Conservation (phyloP, 2,888 invertebrate species). For the Drosophila neotestacea region DNA sequence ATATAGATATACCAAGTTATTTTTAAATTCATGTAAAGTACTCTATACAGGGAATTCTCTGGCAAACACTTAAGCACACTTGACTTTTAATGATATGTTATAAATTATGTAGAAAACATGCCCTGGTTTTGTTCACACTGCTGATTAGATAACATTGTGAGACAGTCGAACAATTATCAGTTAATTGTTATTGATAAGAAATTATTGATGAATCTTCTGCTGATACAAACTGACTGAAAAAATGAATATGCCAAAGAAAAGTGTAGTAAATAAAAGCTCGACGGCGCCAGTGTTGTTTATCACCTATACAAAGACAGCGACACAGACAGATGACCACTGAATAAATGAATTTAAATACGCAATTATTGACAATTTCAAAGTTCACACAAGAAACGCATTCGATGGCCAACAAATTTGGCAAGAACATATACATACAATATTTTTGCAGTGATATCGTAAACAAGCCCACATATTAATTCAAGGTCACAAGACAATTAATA, state of each 20-base stretch:
- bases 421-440: conserved; percentile 10
- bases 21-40: background rate
- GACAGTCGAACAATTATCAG: conserved; percentile 9
- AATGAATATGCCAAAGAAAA: background rate
- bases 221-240: background rate
- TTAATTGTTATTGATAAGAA: conserved; percentile 9
- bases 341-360: conserved; percentile 70
- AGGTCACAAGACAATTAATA: conserved; percentile 43
- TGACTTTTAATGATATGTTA: conserved; percentile 4
- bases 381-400: conserved; percentile 52
- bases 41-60: conserved; percentile 4
- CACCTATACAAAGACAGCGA: conserved; percentile 46
- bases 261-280: conserved; percentile 37
- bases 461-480: conserved; percentile 31
- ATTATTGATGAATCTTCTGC: background rate
- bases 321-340: conserved; percentile 22
- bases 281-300: conserved; percentile 62
- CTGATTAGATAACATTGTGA: conserved; percentile 20
- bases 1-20: too few relatives aligned
- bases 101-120: background rate
- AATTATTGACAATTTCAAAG: conserved; percentile 62
- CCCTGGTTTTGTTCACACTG: background rate
- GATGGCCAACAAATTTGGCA: conserved; percentile 40
- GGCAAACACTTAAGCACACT: background rate
- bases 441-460: conserved; percentile 17